phyloP scores from a whole-genome alignment of 1,140 invertebrate genomes.

The Lepidostoma basale region DNA sequence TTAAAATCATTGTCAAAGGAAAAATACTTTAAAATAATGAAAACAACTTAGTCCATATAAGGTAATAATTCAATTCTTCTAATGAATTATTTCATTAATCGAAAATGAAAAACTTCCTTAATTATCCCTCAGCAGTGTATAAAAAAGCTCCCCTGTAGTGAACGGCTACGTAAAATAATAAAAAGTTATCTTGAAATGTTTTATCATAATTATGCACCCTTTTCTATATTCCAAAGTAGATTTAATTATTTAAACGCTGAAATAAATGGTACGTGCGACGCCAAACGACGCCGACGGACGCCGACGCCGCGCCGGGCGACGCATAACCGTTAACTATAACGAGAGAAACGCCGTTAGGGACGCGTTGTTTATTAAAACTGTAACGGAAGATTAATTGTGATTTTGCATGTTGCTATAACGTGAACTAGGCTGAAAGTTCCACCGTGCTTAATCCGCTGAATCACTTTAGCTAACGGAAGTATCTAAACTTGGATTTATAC shows the following conservation, averaged over 20 bases:
- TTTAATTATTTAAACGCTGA: conserved; percentile 10
- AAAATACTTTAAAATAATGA: too few relatives aligned
- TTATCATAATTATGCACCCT: background rate
- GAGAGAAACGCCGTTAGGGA: conserved; percentile 29
- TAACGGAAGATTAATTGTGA: conserved; percentile 41
- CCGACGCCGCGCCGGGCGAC: conserved; percentile 14
- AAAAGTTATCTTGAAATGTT: too few relatives aligned
- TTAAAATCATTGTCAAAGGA: too few relatives aligned
- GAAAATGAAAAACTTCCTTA: too few relatives aligned
- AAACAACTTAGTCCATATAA: too few relatives aligned
- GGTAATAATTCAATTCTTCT: too few relatives aligned
- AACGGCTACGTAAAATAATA: too few relatives aligned
- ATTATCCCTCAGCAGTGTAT: too few relatives aligned
- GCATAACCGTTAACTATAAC: conserved; percentile 41
- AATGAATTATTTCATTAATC: too few relatives aligned
- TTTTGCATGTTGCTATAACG: conserved; percentile 41
- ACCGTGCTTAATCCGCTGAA: conserved; percentile 31
- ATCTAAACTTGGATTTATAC: conserved; percentile 11
- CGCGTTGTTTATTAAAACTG: conserved; percentile 32
- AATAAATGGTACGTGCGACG: conserved; percentile 9
- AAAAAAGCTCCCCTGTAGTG: too few relatives aligned
- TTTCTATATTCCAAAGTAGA: background rate
- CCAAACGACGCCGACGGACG: conserved; percentile 18
- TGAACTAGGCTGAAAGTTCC: conserved; percentile 26
- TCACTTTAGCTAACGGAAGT: conserved; percentile 19